Percentiles rank a stretch among this genome's conserved stretches.
Evolutionary conservation across 1,140 invertebrate species (phyloP).

Genomic region (Papilio xuthus): DNA sequence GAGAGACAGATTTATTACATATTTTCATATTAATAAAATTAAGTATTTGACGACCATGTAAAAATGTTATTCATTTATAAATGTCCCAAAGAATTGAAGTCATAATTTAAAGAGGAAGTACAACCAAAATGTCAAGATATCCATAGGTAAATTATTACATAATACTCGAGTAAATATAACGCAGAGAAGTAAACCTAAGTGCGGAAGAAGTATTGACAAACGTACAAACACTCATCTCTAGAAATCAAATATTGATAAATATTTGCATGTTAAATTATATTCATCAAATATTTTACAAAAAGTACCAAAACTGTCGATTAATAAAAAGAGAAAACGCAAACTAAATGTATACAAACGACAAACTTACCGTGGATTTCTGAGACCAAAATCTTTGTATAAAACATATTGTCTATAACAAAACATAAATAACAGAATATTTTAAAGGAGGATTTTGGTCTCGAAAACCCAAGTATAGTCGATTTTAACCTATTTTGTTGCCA

Average conservation of each 20-base stretch:
- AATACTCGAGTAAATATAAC: not conserved
- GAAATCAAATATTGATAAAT: conserved; percentile 2
- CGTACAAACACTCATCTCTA: not conserved
- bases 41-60: not conserved
- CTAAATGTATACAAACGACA: not conserved
- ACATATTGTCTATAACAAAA: too few species aligned
- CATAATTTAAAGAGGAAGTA: not conserved
- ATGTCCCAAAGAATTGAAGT: not conserved
- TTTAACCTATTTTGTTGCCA: too few species aligned
- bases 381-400: too few species aligned
- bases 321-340: not conserved
- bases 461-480: not conserved
- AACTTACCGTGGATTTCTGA: too few species aligned
- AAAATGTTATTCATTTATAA: not conserved
- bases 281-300: not conserved
- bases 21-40: too few species aligned
- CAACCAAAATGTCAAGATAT: not conserved
- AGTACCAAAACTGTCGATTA: not conserved
- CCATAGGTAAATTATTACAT: not conserved
- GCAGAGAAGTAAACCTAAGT: not conserved
- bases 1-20: too few species aligned
- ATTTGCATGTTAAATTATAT: not conserved
- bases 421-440: too few species aligned
- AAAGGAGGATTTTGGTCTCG: too few species aligned
- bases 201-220: not conserved